phyloP scores from a whole-genome alignment of 2,113 vertebrate species.

The Maccullochella peelii region DNA sequence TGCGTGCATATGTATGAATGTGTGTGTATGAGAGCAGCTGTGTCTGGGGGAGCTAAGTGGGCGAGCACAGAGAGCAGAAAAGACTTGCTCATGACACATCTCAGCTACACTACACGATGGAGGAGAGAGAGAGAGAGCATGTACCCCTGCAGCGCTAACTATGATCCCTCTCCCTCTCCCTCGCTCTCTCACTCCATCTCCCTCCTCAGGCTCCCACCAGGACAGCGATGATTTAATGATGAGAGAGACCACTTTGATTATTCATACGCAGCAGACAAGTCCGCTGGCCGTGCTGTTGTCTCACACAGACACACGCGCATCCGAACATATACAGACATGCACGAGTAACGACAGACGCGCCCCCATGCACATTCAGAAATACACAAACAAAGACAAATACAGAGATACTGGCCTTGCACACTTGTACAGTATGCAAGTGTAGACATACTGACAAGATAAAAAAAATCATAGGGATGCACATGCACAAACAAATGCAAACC shows the following conservation, averaged over 20 bases:
- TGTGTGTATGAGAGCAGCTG: conserved; percentile 46
- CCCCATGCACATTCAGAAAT: conserved; percentile 35
- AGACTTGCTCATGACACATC: conserved; percentile 80
- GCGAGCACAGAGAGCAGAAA: conserved; percentile 74
- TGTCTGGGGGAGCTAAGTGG: conserved; percentile 77
- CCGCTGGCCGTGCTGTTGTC: conserved; percentile 67
- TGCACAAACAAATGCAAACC: conserved; percentile 36
- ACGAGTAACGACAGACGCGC: conserved; percentile 8
- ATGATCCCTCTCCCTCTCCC: conserved; percentile 75
- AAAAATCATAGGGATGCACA: conserved; percentile 27
- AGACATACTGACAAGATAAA: conserved; percentile 3
- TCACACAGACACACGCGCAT: conserved; percentile 55
- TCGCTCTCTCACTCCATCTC: conserved; percentile 61
- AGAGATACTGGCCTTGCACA: conserved; percentile 23
- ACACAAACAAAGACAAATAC: conserved; percentile 33
- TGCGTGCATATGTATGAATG: conserved; percentile 58
- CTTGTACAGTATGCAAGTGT: conserved; percentile 24
- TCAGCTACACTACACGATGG: conserved; percentile 75
- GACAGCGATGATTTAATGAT: conserved; percentile 81
- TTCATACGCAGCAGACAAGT: conserved; percentile 84
- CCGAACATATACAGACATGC: conserved; percentile 33
- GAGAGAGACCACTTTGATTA: conserved; percentile 87
- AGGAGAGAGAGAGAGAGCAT: conserved; percentile 77
- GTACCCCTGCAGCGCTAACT: conserved; percentile 82
- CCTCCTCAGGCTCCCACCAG: conserved; percentile 78